These are phyloP conservation scores for Zeus faber DNA, from an alignment of 2,113 vertebrate species.

Conservation along the genomic window DNA sequence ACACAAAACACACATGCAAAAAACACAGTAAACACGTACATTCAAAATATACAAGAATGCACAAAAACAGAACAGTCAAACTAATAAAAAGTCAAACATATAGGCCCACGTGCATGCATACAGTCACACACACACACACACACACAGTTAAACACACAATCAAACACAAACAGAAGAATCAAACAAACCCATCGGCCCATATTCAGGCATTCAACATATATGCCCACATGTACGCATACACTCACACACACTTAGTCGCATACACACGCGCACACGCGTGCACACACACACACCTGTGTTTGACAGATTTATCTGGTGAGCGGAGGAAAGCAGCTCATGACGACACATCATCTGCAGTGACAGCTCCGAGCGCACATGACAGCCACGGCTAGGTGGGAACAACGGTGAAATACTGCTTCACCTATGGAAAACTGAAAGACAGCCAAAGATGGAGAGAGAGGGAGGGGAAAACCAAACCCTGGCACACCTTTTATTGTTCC, in stretches of 20 bases:
- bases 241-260: background rate
- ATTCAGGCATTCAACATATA: too few relatives aligned
- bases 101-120: too few relatives aligned
- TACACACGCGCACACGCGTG: conserved; percentile 1
- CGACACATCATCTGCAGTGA: conserved; percentile 14
- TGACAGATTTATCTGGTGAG: conserved; percentile 54
- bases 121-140: background rate
- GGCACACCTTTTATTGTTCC: too few relatives aligned
- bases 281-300: conserved; percentile 24
- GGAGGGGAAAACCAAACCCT: too few relatives aligned
- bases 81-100: too few relatives aligned
- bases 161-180: background rate
- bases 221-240: background rate
- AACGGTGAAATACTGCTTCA: conserved; percentile 2
- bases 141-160: background rate
- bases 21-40: conserved; percentile 5
- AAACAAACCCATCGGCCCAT: too few relatives aligned
- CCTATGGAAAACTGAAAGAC: background rate
- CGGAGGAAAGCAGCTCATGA: conserved; percentile 19
- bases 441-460: conserved; percentile 13
- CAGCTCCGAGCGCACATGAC: conserved; percentile 22
- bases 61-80: too few relatives aligned
- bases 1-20: conserved; percentile 2
- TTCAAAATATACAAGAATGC: too few relatives aligned
- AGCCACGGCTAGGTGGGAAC: background rate